phyloP scores from a whole-genome alignment of 2,888 invertebrate genomes.

The Xestia c-nigrum region DNA sequence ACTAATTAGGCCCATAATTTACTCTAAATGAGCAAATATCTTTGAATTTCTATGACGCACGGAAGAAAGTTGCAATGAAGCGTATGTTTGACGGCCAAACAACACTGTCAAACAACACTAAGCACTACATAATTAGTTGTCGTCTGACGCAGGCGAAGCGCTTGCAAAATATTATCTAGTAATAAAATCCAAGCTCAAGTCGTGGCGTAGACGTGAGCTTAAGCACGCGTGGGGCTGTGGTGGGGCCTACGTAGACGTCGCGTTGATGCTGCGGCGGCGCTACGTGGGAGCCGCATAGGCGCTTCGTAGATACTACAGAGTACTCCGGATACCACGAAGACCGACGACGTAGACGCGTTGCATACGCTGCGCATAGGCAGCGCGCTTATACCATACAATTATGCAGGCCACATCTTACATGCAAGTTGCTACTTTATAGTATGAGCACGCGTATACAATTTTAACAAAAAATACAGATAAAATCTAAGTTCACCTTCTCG shows the following conservation, averaged over 20 bases:
- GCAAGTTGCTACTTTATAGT: conserved; percentile 13
- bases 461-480: background rate
- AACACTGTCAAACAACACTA: conserved; percentile 34
- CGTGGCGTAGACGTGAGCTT: background rate
- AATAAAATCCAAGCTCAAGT: conserved; percentile 54
- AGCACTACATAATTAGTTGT: conserved; percentile 47
- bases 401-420: background rate
- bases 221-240: background rate
- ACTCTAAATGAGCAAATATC: conserved; percentile 79
- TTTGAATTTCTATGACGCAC: conserved; percentile 79
- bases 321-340: background rate
- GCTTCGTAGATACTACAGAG: background rate
- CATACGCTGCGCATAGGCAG: background rate
- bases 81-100: conserved; percentile 64
- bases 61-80: conserved; percentile 58
- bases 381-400: background rate
- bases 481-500: background rate
- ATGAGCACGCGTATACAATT: background rate
- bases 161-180: conserved; percentile 58
- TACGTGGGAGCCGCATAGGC: background rate
- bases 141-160: conserved; percentile 58
- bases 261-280: background rate
- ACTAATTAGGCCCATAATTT: conserved; percentile 83
- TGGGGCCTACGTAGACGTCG: background rate
- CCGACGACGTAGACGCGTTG: background rate